Percentiles rank a stretch among this genome's conserved stretches.
phyloP scores from a whole-genome alignment of 2,888 invertebrate species.

The Leucozona laternaria region DNA sequence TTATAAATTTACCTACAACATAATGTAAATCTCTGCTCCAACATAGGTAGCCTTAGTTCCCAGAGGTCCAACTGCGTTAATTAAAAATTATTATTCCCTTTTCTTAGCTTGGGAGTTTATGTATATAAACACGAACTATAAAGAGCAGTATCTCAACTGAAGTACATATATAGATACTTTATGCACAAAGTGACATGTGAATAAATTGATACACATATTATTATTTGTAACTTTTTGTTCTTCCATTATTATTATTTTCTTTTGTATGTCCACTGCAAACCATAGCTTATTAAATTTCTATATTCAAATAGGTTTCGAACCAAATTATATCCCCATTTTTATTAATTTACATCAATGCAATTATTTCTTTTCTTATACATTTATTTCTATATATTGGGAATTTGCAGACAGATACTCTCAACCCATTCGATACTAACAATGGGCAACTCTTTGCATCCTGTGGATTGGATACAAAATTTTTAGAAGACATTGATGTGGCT shows the following conservation, averaged over 20 bases:
- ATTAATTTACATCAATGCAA: neutral
- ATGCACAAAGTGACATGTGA: neutral
- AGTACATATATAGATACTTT: neutral
- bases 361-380: slow-evolving; percentile 34
- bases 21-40: too few relatives aligned
- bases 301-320: neutral
- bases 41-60: neutral
- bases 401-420: slow-evolving; percentile 92
- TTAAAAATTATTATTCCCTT: neutral
- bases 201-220: neutral
- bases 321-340: too few relatives aligned
- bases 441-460: slow-evolving; percentile 86
- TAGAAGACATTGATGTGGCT: slow-evolving; percentile 83
- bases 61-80: neutral
- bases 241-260: neutral
- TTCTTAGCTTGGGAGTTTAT: neutral
- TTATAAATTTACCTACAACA: too few relatives aligned
- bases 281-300: neutral
- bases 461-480: slow-evolving; percentile 85
- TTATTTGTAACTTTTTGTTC: neutral
- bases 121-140: too few relatives aligned
- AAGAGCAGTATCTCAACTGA: neutral
- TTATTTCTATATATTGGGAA: slow-evolving; percentile 64
- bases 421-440: slow-evolving; percentile 92
- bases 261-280: slow-evolving; percentile 1